These are phyloP conservation scores for Colius striatus DNA, from an alignment of 2,113 vertebrate genomes.

Conservation along the genomic window DNA sequence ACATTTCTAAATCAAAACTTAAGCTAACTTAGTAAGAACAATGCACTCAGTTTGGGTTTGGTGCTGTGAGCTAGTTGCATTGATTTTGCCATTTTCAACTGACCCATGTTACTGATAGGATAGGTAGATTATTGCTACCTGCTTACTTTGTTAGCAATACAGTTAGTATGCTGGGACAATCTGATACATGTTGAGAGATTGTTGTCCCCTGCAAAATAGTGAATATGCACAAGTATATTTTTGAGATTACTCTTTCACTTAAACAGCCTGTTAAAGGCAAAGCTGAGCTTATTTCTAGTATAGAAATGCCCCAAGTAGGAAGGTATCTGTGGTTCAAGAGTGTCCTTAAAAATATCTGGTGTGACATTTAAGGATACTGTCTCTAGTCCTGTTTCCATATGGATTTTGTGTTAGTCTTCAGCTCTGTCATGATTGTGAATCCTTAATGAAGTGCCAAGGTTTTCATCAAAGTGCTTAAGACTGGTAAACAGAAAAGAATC, in stretches of 20 bases:
- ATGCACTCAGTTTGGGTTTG: background rate
- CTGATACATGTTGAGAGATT: background rate
- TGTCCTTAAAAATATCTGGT: background rate
- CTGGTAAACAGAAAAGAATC: background rate
- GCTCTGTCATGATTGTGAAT: background rate
- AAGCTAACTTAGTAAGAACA: background rate
- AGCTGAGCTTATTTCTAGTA: fast-evolving
- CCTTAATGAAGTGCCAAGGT: background rate
- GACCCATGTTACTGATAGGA: background rate
- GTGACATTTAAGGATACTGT: background rate
- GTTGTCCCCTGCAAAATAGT: background rate
- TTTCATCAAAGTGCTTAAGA: background rate
- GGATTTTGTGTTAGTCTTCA: background rate
- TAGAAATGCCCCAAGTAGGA: background rate
- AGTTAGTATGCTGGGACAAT: background rate
- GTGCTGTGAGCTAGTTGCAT: background rate
- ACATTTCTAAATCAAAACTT: background rate
- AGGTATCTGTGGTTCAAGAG: background rate
- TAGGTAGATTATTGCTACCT: background rate
- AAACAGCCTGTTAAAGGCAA: background rate
- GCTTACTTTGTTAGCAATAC: background rate
- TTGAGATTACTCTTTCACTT: background rate
- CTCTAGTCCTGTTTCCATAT: background rate
- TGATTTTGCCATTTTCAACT: background rate
- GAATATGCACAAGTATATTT: background rate